Percentiles rank a stretch among this genome's conserved stretches.
These are phyloP conservation scores for Eutrigla gurnardus DNA, from an alignment of 2,797 vertebrate species.

Conservation along the genomic window DNA sequence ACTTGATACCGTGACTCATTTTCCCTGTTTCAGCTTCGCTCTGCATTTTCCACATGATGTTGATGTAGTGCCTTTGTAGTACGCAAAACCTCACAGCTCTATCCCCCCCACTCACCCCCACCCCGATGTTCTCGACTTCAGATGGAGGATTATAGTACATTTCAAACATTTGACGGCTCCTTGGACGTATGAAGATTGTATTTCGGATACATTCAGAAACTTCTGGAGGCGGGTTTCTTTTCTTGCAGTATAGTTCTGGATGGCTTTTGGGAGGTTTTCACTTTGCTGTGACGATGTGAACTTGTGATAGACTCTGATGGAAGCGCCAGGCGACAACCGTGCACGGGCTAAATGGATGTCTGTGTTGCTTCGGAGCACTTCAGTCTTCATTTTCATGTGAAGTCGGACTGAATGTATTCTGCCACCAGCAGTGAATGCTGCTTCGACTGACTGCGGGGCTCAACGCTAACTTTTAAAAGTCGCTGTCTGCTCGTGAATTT, in stretches of 20 bases:
- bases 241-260: neutral
- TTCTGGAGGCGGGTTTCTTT: neutral
- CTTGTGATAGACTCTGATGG: slow-evolving; percentile 53
- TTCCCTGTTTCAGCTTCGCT: slow-evolving; percentile 48
- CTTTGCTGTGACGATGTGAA: slow-evolving; percentile 4
- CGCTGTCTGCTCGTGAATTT: neutral
- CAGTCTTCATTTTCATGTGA: slow-evolving; percentile 60
- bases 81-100: slow-evolving; percentile 29
- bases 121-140: neutral
- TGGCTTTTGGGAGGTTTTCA: slow-evolving; percentile 14
- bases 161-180: neutral
- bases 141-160: slow-evolving; percentile 1
- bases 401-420: slow-evolving; percentile 4
- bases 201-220: neutral
- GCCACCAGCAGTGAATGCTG: neutral
- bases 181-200: neutral
- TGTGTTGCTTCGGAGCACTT: slow-evolving; percentile 80
- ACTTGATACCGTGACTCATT: slow-evolving; percentile 46
- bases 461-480: neutral
- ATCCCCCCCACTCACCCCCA: too few species aligned
- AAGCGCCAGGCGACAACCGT: slow-evolving; percentile 64
- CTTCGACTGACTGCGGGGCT: neutral
- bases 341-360: slow-evolving; percentile 80
- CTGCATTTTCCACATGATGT: slow-evolving; percentile 50
- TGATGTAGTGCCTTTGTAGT: slow-evolving; percentile 25